Evolutionary conservation across 2,113 vertebrate genomes (phyloP), one percentile per base, ranked within the genome.

Genomic region (Stercorarius parasiticus): DNA sequence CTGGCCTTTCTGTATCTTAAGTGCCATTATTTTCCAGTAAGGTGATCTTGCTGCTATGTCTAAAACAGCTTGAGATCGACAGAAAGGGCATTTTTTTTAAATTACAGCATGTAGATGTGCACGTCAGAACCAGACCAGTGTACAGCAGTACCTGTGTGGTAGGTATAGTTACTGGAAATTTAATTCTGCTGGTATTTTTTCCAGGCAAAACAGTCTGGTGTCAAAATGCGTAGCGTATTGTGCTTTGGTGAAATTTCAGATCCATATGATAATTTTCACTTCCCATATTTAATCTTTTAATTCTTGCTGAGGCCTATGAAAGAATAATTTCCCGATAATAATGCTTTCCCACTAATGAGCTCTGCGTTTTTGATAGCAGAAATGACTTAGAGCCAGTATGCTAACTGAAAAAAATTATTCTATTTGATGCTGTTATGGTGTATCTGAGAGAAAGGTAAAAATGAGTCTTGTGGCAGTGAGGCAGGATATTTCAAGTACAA

Each of bases 321-420:
- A 72, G 67, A 86, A 79, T 59, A 93, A 91, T 94, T 96, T 93
- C 21, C 59, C 78, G 72, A 81, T 94, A 88, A 91, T 86, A 91
- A 86, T 91, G 52, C 26, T 80, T 96, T 96, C 36, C 42, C 19
- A 25, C 73, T 91, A 94, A 92, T 87, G 70, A 91, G 73, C 36
- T 82, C 38, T 8, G 9, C 0, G 0, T 42, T 79, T 94, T 83
- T 95, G 66, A 64, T 32, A 82, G 56, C 52, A 95, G 72, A 86
- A 95, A 78, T 92, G 5, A 88, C 72, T 92, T 86, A 13, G 13
- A 88, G 53, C 18, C 30, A 53, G 67, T 90, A 58, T 70, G 64
- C 45, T 94, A 6, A 56, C 79, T 90, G 67, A 59, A 82, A 59
- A 62, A 81, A 77, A 71, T 21, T 25, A 27, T 21, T 73, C 29